Evolutionary conservation across 2,113 vertebrate genomes (phyloP), one percentile per base, ranked within the genome.

Genomic region (Natator depressus): DNA sequence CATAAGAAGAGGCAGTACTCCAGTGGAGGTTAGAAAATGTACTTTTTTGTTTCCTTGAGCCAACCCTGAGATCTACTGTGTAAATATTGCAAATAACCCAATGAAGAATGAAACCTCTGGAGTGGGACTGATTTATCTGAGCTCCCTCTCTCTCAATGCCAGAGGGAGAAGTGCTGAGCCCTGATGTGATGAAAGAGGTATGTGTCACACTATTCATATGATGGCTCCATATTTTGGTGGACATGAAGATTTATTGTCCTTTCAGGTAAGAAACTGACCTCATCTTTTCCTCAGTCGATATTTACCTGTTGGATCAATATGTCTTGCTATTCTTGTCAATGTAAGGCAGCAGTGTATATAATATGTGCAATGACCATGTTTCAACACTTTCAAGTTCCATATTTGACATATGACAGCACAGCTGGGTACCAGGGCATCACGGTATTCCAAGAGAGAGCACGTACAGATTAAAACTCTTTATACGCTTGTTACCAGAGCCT

Each of bases 401-500:
- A 0, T 38, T 31, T 53, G n/a, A 11, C 12, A 10, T 5, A 4
- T 38, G 19, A 51, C n/a, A 75, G 38, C 35, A 75, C 38, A 24
- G 69, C 4, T 1, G 6, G 7, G 53, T 47, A 29, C 2, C n/a
- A 72, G 29, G 80, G 17, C 3, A 29, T 1, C 12, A 59, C 16
- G 0, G 5, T 9, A 9, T 50, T 8, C 0, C 9, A 51, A 46
- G 1, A 51, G 69, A 72, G 72, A 75, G 17, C 24, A 35, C 9
- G 5, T 4, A 0, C 6, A 38, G 13, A 72, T 46, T 8, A 3
- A 12, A 29, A 13, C 19, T 22, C 38, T 1, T 82, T 24, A 7
- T 16, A 38, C 54, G 82, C 13, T 7, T 53, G 9, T 38, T 62
- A 9, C 53, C 1, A 1, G 9, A 62, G 24, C 10, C 38, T 54